phyloP scores from a whole-genome alignment of 2,797 vertebrate genomes.

The Lateolabrax maculatus region DNA sequence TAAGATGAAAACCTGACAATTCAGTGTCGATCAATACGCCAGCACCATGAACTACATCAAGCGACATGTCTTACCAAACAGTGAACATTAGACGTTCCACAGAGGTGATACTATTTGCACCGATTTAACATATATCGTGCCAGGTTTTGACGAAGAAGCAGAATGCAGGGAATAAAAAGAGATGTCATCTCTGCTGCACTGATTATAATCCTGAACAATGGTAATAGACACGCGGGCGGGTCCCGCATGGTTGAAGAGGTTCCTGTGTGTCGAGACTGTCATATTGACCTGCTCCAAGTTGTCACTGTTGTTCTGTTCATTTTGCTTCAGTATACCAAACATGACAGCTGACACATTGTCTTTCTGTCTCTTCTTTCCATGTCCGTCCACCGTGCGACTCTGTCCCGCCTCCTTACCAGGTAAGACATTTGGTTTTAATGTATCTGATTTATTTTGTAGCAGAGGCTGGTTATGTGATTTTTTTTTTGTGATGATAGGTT shows the following conservation, averaged over 20 bases:
- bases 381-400: background rate
- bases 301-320: background rate
- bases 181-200: background rate
- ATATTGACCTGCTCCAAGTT: background rate
- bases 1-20: too few species aligned
- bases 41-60: too few species aligned
- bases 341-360: slow-evolving; percentile 1
- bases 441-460: background rate
- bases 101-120: too few species aligned
- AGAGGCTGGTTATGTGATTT: background rate
- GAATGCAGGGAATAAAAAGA: background rate
- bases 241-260: background rate
- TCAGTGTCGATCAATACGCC: too few species aligned
- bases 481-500: background rate
- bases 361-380: slow-evolving; percentile 14
- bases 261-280: background rate
- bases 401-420: slow-evolving; percentile 13
- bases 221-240: background rate
- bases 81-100: too few species aligned
- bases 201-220: too few species aligned
- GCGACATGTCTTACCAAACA: too few species aligned
- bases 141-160: too few species aligned
- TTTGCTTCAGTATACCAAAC: background rate
- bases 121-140: too few species aligned
- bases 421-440: slow-evolving; percentile 24